Evolutionary conservation across 2,797 vertebrate species (phyloP), one percentile per base, ranked within the genome.

Genomic region (Lagocephalus sceleratus): DNA sequence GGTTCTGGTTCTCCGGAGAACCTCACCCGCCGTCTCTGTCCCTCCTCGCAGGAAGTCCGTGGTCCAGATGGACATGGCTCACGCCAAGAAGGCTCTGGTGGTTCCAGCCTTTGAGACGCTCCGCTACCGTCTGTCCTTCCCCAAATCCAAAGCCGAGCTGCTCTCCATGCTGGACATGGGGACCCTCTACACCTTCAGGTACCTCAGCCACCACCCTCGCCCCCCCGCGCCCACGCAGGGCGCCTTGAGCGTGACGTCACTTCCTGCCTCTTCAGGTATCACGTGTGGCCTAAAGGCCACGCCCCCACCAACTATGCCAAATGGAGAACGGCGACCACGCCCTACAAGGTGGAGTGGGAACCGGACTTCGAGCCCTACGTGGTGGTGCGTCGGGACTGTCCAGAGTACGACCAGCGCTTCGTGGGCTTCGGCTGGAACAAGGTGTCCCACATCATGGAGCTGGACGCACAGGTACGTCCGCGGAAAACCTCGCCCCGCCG

Each of bases 401-500:
- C 96, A 0, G 92, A 75, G 73, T 98, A 98, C 0, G 96, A 98
- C 77, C 92, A 95, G 85, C 92, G 96, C 39, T 98, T 98, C 0
- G 93, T 96, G 67, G 96, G 96, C 79, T 98, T 98, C 51, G 96
- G 95, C 82, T 98, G 96, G 96, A 98, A 98, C 90, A 98, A 98
- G 82, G 96, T 97, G 73, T 95, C 96, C 38, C 96, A 98, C 58
- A 85, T 94, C 42, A 91, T 98, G 91, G 96, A 98, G 87, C 91
- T 98, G 66, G 96, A 98, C 16, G 96, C 92, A 1, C 94, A 97
- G 94, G 96, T 98, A 59, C 69, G 53, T 0, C 40, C 20, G 11
- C 17, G 4, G 38, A 12, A 4, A 39, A 46, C 14, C 32, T 6
- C 32, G 12, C 32, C 6, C 32, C 14, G 32, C 32, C 32, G 32